These are phyloP conservation scores for Sus cebifrons DNA, from an alignment of 2,797 vertebrate species.

Conservation along the genomic window DNA sequence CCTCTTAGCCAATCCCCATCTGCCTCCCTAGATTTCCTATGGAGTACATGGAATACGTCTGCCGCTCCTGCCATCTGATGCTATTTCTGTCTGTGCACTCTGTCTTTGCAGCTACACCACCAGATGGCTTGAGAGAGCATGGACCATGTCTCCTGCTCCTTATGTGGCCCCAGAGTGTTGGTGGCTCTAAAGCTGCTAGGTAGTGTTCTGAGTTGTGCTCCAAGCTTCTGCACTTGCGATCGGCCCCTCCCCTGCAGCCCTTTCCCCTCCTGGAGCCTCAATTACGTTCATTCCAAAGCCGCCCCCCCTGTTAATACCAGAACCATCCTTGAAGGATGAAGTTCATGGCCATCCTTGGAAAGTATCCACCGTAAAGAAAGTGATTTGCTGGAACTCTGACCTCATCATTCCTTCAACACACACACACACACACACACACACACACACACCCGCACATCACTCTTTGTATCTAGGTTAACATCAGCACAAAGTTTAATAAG, in stretches of 20 bases:
- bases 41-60: constrained; percentile 7
- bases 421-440: too few relatives aligned
- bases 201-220: constrained; percentile 8
- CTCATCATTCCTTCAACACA: background rate
- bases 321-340: background rate
- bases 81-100: background rate
- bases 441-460: too few relatives aligned
- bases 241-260: background rate
- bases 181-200: background rate
- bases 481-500: constrained; percentile 42
- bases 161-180: background rate
- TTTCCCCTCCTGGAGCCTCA: background rate
- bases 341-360: background rate
- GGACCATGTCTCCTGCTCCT: constrained; percentile 23
- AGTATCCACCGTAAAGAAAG: constrained; percentile 47
- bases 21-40: constrained; percentile 23
- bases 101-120: background rate
- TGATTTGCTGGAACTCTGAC: constrained; percentile 5
- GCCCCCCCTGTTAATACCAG: background rate
- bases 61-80: constrained; percentile 4
- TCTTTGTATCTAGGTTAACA: constrained; percentile 8
- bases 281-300: constrained; percentile 52
- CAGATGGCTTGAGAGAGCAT: constrained; percentile 18
- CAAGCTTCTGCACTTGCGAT: constrained; percentile 22
- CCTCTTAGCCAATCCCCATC: background rate